Percentiles rank a stretch among this genome's conserved stretches.
Evolutionary conservation across 2,888 invertebrate genomes (phyloP).

Genomic region (Amblyjoppa proteus): DNA sequence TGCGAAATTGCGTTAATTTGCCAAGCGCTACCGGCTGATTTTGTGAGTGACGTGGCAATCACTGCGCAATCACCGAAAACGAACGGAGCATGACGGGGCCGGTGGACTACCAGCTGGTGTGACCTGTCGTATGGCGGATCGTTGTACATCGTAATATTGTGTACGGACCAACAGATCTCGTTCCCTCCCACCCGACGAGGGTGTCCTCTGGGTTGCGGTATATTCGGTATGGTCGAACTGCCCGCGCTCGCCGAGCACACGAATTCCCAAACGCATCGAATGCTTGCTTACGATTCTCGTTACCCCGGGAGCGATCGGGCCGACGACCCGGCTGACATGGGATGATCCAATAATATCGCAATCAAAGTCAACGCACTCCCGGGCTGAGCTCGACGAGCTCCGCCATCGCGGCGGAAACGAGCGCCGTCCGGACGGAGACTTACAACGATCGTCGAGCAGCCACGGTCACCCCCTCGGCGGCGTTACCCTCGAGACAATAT

Average conservation of each 20-base stretch:
- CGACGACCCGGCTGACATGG: constrained; percentile 49
- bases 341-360: constrained; percentile 68
- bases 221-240: background rate
- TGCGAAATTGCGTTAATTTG: constrained; percentile 83
- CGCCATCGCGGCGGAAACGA: constrained; percentile 5
- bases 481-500: constrained; percentile 71
- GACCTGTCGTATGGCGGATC: constrained; percentile 23
- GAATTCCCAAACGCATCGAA: constrained; percentile 4
- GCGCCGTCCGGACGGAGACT: constrained; percentile 42
- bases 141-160: constrained; percentile 7
- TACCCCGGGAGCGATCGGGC: constrained; percentile 44
- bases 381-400: constrained; percentile 14
- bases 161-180: constrained; percentile 1
- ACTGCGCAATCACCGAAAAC: constrained; percentile 80
- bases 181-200: background rate
- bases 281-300: constrained; percentile 5
- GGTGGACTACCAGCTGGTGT: constrained; percentile 57
- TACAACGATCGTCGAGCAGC: constrained; percentile 19
- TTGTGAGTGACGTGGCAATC: constrained; percentile 83
- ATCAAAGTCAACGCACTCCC: constrained; percentile 63
- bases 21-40: constrained; percentile 81
- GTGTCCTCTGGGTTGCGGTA: background rate
- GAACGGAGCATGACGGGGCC: constrained; percentile 73
- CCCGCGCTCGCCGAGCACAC: background rate
- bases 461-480: constrained; percentile 14